Conservation (phyloP, 2,888 invertebrate species). For the Norana najaformis region DNA sequence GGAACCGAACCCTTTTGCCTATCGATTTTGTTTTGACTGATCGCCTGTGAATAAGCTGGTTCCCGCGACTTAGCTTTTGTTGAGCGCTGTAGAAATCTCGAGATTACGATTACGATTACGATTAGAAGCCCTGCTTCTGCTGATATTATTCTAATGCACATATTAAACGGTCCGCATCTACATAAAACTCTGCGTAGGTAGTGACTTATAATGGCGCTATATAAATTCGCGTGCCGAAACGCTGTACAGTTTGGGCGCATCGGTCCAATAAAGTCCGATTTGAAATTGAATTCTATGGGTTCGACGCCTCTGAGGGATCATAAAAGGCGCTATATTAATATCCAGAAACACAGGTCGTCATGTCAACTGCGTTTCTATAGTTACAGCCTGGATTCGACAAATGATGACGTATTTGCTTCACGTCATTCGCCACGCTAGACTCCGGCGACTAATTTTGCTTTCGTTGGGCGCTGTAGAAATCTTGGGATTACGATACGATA, state of each 20-base stretch:
- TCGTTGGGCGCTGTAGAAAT: too few species aligned
- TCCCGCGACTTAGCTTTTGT: too few species aligned
- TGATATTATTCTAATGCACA: too few species aligned
- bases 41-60: too few species aligned
- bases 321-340: neutral
- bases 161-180: neutral
- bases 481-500: too few species aligned
- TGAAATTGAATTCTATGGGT: neutral
- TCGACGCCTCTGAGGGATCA: neutral
- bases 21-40: too few species aligned
- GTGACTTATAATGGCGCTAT: neutral
- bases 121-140: neutral
- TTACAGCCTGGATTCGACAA: neutral
- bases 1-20: too few species aligned
- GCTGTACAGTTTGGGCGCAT: neutral
- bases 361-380: neutral
- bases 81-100: too few species aligned
- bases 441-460: too few species aligned
- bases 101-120: too few species aligned
- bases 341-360: slow-evolving; percentile 13
- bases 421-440: neutral
- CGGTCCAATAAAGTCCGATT: neutral
- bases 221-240: neutral
- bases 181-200: neutral
- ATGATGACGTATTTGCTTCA: neutral